Evolutionary conservation across 1,140 invertebrate species (phyloP).

Genomic region (Vollenhovia emeryi): DNA sequence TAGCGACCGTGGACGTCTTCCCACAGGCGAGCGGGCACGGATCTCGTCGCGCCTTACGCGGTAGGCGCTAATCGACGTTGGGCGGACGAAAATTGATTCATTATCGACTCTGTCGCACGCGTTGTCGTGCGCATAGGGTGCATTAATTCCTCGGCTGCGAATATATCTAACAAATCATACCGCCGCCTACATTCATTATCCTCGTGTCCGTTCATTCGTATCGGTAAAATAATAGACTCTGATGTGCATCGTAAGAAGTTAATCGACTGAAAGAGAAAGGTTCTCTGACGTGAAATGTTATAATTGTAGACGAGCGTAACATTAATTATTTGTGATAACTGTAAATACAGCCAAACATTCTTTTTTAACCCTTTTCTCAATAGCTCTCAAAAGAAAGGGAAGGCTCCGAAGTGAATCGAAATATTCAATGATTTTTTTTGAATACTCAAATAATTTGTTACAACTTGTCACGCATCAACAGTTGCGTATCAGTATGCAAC

Average conservation of each 20-base stretch:
- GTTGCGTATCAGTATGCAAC: too few species aligned
- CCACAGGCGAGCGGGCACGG: conserved; percentile 13
- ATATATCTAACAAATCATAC: background rate
- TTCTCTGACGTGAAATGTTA: background rate
- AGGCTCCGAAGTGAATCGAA: background rate
- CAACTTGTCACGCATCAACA: background rate
- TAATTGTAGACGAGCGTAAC: background rate
- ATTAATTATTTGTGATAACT: background rate
- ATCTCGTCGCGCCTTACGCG: conserved; percentile 16
- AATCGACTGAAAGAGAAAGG: background rate
- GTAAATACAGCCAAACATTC: background rate
- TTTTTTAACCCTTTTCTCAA: background rate
- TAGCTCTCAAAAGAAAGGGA: background rate
- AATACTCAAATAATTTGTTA: background rate
- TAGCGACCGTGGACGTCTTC: conserved; percentile 54
- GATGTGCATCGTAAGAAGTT: background rate
- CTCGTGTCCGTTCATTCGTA: background rate
- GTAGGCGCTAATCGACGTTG: conserved; percentile 55
- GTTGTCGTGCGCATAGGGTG: background rate
- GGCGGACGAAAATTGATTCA: conserved; percentile 41
- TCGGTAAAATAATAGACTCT: background rate
- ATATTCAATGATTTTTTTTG: background rate
- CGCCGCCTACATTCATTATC: background rate
- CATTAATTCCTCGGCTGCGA: background rate
- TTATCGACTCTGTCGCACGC: background rate